Evolutionary conservation across 2,113 vertebrate species (phyloP), one percentile per base, ranked within the genome.

Genomic region (Mobula birostris): DNA sequence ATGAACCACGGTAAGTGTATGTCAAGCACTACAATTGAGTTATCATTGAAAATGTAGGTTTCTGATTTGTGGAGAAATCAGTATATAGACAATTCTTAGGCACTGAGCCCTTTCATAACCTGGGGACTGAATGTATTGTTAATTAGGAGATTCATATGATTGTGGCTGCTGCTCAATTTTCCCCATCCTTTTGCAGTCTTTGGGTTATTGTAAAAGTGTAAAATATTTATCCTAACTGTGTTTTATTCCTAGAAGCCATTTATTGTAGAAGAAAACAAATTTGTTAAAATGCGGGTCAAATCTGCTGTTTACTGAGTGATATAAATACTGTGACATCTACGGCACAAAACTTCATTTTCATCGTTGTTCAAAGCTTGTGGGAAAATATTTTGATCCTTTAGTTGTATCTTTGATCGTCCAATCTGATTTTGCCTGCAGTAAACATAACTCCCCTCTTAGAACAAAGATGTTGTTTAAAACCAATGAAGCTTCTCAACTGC

Each of bases 381-480:
- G 48, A 85, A 85, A 83, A 83, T 56, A 17, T 6, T 85, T 85
- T 85, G 14, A 2, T 61, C 27, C 12, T n/a, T 87, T 87, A 56
- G 56, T 87, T 63, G 21, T 19, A 63, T 87, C 83, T 87, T 87
- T 87, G 24, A 83, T 83, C 40, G n/a, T 12, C 24, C 29, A n/a
- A 87, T 63, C 61, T 87, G 29, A 63, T 87, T 63, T 87, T 87
- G 83, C 27, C 27, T 87, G 83, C 58, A n/a, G 83, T 87, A 87
- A 87, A 61, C 61, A 63, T 63, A 87, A 87, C 61, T 11, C 56
- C n/a, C 56, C 56, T 58, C 61, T 61, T 87, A 27, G 83, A 63
- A 56, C 56, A 87, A 27, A 87, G 14, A 11, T 19, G 29, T 24
- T 4, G 58, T 87, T 70, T n/a, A 87, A 87, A 87, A 27, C 27